Percentiles rank a stretch among this genome's conserved stretches.
Evolutionary conservation across 2,888 invertebrate genomes (phyloP).

Genomic region (Lasioglossum figueresi): DNA sequence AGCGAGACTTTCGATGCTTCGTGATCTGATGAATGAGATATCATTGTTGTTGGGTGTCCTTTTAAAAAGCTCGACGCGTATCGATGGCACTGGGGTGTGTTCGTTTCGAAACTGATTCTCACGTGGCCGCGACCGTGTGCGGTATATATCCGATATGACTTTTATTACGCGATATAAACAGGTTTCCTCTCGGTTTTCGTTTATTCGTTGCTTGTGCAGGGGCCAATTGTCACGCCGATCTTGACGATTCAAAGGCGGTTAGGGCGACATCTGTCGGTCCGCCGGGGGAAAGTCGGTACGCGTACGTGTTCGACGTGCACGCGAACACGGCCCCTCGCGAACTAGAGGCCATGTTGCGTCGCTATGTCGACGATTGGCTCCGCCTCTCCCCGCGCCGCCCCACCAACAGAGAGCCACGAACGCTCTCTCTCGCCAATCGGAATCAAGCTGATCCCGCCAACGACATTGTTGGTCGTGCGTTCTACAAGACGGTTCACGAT

Average conservation of each 20-base stretch:
- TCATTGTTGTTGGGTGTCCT: slow-evolving; percentile 27
- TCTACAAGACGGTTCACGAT: slow-evolving; percentile 28
- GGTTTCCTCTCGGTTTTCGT: slow-evolving; percentile 38
- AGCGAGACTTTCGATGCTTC: slow-evolving; percentile 26
- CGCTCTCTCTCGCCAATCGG: slow-evolving; percentile 54
- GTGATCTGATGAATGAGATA: slow-evolving; percentile 30
- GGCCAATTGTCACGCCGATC: slow-evolving; percentile 56
- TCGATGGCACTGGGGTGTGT: slow-evolving; percentile 1
- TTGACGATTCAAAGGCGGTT: slow-evolving; percentile 62
- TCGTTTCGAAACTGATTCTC: slow-evolving; percentile 21
- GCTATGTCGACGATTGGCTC: slow-evolving; percentile 68
- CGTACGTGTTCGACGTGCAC: slow-evolving; percentile 69
- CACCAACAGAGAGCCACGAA: slow-evolving; percentile 41
- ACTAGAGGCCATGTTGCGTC: slow-evolving; percentile 78
- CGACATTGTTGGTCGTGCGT: slow-evolving; percentile 38
- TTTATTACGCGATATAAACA: slow-evolving; percentile 29
- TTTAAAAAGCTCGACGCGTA: slow-evolving; percentile 5
- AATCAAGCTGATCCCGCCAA: slow-evolving; percentile 47
- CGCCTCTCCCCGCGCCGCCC: slow-evolving; percentile 63
- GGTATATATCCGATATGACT: slow-evolving; percentile 18
- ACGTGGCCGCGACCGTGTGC: slow-evolving; percentile 11
- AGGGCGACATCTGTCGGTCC: slow-evolving; percentile 74
- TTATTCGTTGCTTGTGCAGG: slow-evolving; percentile 23
- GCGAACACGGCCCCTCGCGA: slow-evolving; percentile 75
- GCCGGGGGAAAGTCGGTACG: slow-evolving; percentile 62